These are phyloP conservation scores for Baryphthengus martii DNA, from an alignment of 2,113 vertebrate genomes.

Conservation along the genomic window DNA sequence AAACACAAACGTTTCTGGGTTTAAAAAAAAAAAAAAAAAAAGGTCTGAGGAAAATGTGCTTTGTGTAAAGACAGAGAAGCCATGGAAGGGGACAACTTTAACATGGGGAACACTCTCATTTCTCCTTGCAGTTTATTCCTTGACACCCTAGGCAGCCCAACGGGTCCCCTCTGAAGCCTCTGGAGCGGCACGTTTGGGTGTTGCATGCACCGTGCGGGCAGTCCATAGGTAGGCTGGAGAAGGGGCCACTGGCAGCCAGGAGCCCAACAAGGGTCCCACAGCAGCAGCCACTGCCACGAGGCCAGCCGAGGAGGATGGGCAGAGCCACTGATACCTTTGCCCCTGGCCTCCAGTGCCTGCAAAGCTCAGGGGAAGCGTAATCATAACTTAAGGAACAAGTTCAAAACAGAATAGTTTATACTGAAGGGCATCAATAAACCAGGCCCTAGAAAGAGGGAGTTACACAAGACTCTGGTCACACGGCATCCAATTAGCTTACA, in stretches of 20 bases:
- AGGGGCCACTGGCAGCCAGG: background rate
- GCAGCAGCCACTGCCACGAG: background rate
- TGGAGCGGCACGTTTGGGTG: rapidly evolving
- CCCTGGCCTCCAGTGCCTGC: background rate
- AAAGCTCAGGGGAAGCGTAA: background rate
- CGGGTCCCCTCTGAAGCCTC: rapidly evolving
- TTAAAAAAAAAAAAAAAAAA: background rate
- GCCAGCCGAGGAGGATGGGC: background rate
- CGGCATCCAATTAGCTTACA: background rate
- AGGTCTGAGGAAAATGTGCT: background rate
- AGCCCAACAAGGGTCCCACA: rapidly evolving
- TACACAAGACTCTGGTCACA: background rate
- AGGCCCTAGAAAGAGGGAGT: background rate
- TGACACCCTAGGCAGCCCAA: rapidly evolving
- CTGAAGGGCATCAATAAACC: background rate
- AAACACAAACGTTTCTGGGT: background rate
- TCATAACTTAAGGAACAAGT: rapidly evolving
- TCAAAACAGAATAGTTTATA: background rate
- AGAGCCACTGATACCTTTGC: background rate
- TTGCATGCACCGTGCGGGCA: rapidly evolving
- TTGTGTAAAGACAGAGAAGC: background rate
- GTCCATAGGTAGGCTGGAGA: background rate
- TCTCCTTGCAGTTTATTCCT: rapidly evolving
- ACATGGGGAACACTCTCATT: rapidly evolving
- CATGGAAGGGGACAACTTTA: background rate